Percentiles rank a stretch among this genome's conserved stretches.
Evolutionary conservation across 2,113 vertebrate genomes (phyloP).

Genomic region (Lampris incognitus): DNA sequence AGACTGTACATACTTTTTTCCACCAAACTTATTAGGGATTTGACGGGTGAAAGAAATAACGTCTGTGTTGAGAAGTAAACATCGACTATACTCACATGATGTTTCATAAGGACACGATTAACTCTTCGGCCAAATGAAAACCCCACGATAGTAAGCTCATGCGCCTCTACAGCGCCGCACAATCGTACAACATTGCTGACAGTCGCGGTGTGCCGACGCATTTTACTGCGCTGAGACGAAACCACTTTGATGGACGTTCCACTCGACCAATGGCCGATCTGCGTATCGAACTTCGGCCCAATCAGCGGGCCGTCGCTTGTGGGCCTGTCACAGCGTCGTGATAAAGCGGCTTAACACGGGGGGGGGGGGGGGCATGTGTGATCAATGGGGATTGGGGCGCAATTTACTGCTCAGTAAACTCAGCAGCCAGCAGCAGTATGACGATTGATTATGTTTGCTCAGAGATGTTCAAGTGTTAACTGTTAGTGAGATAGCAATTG

Average conservation of each 20-base stretch:
- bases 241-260: conserved; percentile 41
- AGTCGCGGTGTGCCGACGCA: conserved; percentile 26
- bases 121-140: conserved; percentile 4
- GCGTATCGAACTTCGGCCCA: too few relatives aligned
- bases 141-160: neutral
- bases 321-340: too few relatives aligned
- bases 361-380: too few relatives aligned
- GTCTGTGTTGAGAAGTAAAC: neutral
- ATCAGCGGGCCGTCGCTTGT: too few relatives aligned
- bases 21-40: too few relatives aligned
- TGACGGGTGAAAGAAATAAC: too few relatives aligned
- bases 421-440: too few relatives aligned
- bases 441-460: neutral
- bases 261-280: conserved; percentile 50
- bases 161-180: neutral
- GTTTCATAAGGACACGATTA: conserved; percentile 11
- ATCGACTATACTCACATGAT: conserved; percentile 38
- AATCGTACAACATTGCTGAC: conserved; percentile 44
- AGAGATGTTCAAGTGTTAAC: neutral
- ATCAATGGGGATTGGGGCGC: too few relatives aligned
- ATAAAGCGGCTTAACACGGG: too few relatives aligned
- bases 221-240: conserved; percentile 24
- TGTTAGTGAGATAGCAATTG: neutral
- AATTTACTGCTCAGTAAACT: too few relatives aligned
- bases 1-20: neutral